Base-by-base conservation (phyloP, 1,140 invertebrate genomes). In the Atopsyche davidsoni region DNA sequence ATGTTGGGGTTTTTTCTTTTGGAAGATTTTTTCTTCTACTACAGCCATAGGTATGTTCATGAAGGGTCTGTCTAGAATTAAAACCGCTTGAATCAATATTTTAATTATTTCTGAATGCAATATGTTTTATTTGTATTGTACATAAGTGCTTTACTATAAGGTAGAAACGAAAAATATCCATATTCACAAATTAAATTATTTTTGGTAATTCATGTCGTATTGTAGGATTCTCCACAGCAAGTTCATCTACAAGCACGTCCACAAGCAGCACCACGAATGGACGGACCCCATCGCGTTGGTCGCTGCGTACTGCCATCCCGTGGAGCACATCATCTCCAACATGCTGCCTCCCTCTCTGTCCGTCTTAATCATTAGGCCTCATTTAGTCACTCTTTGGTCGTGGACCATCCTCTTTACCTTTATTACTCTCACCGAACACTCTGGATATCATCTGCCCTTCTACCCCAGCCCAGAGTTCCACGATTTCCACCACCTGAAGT, bases 401-500 rank as follows among this genome's bases (percentile, higher is more conserved):
- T 92, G 88, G 87, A 87, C 89, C 59, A 78, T 79, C 1, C 60
- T 92, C 31, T 87, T 86, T 3, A 80, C 88, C 50, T 62, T 89
- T 6, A 86, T 83, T 3, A 92, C 89, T 0, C 75, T 91, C 3
- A 89, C 90, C 60, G 80, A 87, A 13, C 90, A 94, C 62, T 88
- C 85, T 36, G 90, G 90, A 2, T 93, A 92, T 60, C 90, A 94
- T 70, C 73, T 92, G 58, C 90, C 90, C 0, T 86, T 92, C 60
- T 82, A 92, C 59, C 85, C 87, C 4, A 91, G 87, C 18, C 88
- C 89, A 14, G 89, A 92, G 68, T 84, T 86, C 1, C 90, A 94
- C 63, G 90, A 93, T 68, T 93, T 86, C 67, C 90, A 94, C 68
- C 90, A 94, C 66, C 69, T 87, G 24, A 89, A 89, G 88, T 89